phyloP scores from a whole-genome alignment of 2,888 invertebrate species.

The Ernsta delagoae region DNA sequence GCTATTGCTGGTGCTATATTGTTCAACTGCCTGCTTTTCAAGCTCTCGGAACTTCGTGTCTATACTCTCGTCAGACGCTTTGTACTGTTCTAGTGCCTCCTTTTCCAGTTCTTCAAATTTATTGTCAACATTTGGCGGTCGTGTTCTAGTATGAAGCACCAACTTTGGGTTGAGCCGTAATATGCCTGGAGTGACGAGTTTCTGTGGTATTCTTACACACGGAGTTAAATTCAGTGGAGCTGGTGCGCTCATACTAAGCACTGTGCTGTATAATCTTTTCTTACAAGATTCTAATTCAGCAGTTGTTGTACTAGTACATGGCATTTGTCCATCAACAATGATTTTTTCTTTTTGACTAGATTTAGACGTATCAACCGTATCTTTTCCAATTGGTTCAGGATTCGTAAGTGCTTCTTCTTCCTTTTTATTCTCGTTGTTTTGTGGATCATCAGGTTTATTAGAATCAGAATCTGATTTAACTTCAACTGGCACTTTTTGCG shows the following conservation, averaged over 20 bases:
- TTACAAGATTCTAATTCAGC: conserved; percentile 62
- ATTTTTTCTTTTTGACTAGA: conserved; percentile 50
- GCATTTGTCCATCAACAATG: conserved; percentile 58
- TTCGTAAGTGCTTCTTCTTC: conserved; percentile 43
- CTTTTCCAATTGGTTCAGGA: conserved; percentile 38
- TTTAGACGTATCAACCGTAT: conserved; percentile 50
- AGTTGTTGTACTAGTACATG: conserved; percentile 67
- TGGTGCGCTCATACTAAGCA: conserved; percentile 78
- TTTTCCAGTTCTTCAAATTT: conserved; percentile 85
- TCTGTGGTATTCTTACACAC: conserved; percentile 68
- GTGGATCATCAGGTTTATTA: conserved; percentile 46
- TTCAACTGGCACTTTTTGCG: conserved; percentile 40
- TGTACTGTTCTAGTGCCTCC: conserved; percentile 85
- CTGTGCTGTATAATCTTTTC: conserved; percentile 83
- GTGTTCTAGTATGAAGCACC: conserved; percentile 62
- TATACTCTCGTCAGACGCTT: conserved; percentile 84
- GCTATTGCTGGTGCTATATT: conserved; percentile 84
- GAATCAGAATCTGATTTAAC: conserved; percentile 44
- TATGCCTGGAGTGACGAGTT: conserved; percentile 68
- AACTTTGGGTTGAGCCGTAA: conserved; percentile 75
- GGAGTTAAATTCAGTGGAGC: conserved; percentile 60
- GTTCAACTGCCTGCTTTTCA: conserved; percentile 88
- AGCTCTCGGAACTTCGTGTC: conserved; percentile 86
- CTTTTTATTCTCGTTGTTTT: conserved; percentile 46
- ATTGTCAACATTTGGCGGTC: conserved; percentile 65